Evolutionary conservation across 2,113 vertebrate species (phyloP).

Genomic region (Atherinomorus stipes): DNA sequence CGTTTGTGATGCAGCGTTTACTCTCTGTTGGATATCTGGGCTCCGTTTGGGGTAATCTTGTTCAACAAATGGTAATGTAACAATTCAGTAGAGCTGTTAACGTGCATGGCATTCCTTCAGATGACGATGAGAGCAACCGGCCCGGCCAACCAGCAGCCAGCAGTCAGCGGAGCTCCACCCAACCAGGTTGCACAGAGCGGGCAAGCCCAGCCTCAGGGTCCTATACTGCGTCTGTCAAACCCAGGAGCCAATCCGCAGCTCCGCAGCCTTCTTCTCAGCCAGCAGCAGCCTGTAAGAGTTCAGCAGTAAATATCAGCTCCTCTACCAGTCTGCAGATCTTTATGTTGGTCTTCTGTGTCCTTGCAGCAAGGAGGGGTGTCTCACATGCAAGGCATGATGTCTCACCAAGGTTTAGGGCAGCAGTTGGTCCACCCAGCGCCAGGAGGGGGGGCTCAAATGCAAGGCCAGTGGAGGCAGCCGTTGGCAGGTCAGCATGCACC

Average conservation of each 20-base stretch:
- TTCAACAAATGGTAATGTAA: background rate
- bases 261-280: constrained; percentile 92
- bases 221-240: constrained; percentile 89
- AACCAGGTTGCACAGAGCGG: constrained; percentile 82
- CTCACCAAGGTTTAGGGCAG: constrained; percentile 87
- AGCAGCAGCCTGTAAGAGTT: constrained; percentile 88
- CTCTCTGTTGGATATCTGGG: background rate
- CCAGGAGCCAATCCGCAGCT: constrained; percentile 94
- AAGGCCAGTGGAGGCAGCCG: constrained; percentile 84
- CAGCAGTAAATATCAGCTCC: background rate
- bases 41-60: no score
- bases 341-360: background rate
- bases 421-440: constrained; percentile 85
- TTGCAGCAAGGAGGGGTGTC: constrained; percentile 86
- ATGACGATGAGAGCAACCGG: constrained; percentile 86
- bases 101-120: constrained; percentile 61
- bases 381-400: constrained; percentile 87
- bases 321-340: background rate
- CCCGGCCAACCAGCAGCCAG: constrained; percentile 81
- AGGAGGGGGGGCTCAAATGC: constrained; percentile 87
- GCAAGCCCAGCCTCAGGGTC: constrained; percentile 84
- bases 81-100: background rate
- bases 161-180: constrained; percentile 83
- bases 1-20: background rate
- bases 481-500: constrained; percentile 79